Conservation (phyloP, 2,113 vertebrate genomes). For the Neogobius melanostomus region DNA sequence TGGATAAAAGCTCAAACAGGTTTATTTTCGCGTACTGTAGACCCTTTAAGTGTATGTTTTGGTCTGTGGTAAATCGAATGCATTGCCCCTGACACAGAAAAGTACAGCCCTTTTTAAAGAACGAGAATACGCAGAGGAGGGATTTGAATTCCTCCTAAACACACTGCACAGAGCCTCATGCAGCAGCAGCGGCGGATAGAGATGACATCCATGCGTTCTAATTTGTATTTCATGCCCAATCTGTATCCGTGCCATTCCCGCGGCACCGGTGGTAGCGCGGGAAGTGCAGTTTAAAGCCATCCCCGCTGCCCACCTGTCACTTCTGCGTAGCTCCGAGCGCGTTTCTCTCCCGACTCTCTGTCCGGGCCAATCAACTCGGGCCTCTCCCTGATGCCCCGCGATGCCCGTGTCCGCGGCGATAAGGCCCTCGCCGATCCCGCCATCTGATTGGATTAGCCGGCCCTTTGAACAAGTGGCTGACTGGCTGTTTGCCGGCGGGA, state of each 20-base stretch:
- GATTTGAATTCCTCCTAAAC: too few species aligned
- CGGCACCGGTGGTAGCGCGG: conserved; percentile 59
- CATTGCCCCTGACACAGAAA: too few species aligned
- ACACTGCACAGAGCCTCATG: too few species aligned
- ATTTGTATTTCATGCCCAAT: conserved; percentile 68
- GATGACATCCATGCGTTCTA: conserved; percentile 58
- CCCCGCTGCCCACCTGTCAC: conserved; percentile 58
- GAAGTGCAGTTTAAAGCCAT: conserved; percentile 61
- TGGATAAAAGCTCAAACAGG: too few species aligned
- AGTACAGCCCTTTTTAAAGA: too few species aligned
- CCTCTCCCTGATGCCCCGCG: conserved; percentile 62
- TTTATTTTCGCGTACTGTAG: too few species aligned
- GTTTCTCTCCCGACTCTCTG: conserved; percentile 66
- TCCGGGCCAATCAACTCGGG: conserved; percentile 64
- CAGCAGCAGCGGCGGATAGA: conserved; percentile 31
- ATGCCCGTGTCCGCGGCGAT: conserved; percentile 68
- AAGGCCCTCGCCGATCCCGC: conserved; percentile 62
- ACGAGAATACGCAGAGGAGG: too few species aligned
- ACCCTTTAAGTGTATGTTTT: too few species aligned
- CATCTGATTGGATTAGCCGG: conserved; percentile 73
- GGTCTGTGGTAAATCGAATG: too few species aligned
- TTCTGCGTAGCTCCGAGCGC: conserved; percentile 53
- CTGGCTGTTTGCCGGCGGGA: conserved; percentile 73
- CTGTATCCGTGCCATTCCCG: conserved; percentile 50
- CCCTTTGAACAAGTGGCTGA: conserved; percentile 68